phyloP scores from a whole-genome alignment of 1,140 invertebrate species.

The Drosophila arawakana region DNA sequence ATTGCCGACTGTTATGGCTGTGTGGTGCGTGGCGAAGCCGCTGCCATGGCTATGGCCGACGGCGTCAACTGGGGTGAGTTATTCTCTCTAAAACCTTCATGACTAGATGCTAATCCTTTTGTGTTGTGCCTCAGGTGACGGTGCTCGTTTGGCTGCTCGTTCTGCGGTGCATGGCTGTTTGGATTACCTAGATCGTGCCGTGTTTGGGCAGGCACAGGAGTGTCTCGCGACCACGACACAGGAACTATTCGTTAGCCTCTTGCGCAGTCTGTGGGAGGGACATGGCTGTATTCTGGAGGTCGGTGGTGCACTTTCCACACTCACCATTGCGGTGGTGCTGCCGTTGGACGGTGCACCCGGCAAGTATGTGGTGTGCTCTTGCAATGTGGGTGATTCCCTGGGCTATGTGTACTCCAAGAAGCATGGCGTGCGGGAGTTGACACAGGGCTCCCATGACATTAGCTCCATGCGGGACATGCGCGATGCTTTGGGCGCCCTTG shows the following conservation, averaged over 20 bases:
- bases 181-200: conserved; percentile 92
- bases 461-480: conserved; percentile 95
- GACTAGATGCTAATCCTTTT: no score
- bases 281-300: conserved; percentile 95
- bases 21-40: conserved; percentile 91
- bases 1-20: conserved; percentile 96
- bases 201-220: conserved; percentile 86
- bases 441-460: conserved; percentile 95
- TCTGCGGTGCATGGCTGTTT: conserved; percentile 95
- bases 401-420: conserved; percentile 94
- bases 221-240: conserved; percentile 74
- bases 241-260: conserved; percentile 92
- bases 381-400: conserved; percentile 96
- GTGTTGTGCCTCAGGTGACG: conserved; percentile 86
- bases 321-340: conserved; percentile 92
- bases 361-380: conserved; percentile 93
- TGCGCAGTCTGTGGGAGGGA: conserved; percentile 94
- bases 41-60: conserved; percentile 94
- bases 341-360: conserved; percentile 85
- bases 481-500: conserved; percentile 95
- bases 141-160: conserved; percentile 93
- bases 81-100: no score
- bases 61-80: conserved; percentile 96
- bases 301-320: conserved; percentile 93
- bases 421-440: conserved; percentile 90